Evolutionary conservation across 1,140 invertebrate genomes (phyloP).

Genomic region (Neodiprion fabricii): DNA sequence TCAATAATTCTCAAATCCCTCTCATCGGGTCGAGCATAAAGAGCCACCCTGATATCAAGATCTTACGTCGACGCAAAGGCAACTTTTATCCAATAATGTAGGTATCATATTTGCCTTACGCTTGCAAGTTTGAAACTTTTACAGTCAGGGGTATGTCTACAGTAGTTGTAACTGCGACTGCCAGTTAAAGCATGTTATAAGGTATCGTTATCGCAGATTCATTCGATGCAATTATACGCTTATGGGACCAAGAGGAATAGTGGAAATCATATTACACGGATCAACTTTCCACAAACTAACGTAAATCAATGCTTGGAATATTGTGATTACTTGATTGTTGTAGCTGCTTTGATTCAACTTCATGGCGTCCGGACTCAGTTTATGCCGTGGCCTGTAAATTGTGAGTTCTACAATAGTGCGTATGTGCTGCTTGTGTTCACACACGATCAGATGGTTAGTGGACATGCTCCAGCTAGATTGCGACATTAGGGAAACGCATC

Average conservation of each 20-base stretch:
- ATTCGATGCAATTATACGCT: no score
- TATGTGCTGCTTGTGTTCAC: not conserved
- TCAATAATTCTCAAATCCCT: not conserved
- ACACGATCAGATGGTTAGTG: not conserved
- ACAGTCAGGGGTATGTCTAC: not conserved
- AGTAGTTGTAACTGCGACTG: not conserved
- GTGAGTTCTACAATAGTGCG: no score
- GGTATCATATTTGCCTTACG: not conserved
- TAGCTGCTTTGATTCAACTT: no score
- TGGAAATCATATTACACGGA: no score
- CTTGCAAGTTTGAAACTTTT: not conserved
- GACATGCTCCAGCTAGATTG: not conserved
- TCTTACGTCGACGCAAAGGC: not conserved
- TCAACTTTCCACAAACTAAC: no score
- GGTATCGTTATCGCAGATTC: no score
- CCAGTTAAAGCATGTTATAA: no score
- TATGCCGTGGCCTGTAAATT: no score
- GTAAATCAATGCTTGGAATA: no score
- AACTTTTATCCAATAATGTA: slow-evolving; percentile 5
- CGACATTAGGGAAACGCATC: not conserved
- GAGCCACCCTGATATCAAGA: not conserved
- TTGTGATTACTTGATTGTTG: no score
- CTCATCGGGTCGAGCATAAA: not conserved
- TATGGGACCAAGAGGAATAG: no score
- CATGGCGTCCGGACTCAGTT: no score